These are phyloP conservation scores for Macrobrachium rosenbergii DNA, from an alignment of 1,140 invertebrate species.

Conservation along the genomic window DNA sequence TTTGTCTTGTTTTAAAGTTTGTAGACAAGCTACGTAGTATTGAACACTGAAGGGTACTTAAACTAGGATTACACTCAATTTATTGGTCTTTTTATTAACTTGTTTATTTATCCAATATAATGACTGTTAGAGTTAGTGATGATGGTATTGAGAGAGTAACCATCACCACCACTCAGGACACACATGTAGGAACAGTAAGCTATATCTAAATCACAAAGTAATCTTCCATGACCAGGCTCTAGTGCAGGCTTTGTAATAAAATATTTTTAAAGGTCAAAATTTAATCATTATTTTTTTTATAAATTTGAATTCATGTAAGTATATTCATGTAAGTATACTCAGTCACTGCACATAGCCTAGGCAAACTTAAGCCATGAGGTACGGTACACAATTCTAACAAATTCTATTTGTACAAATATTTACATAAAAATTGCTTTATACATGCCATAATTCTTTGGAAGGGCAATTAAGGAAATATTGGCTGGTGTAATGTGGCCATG, in stretches of 20 bases:
- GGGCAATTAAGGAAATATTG: constrained; percentile 15
- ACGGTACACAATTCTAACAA: constrained; percentile 58
- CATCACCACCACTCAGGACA: constrained; percentile 33
- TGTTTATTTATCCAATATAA: constrained; percentile 60
- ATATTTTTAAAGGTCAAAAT: neutral
- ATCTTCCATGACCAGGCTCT: constrained; percentile 55
- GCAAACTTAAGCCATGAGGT: constrained; percentile 53
- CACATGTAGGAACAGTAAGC: constrained; percentile 61
- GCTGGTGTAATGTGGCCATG: constrained; percentile 13
- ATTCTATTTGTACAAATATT: constrained; percentile 60
- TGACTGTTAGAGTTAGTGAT: constrained; percentile 48
- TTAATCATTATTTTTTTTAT: neutral
- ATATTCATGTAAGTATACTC: constrained; percentile 36
- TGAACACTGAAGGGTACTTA: no score
- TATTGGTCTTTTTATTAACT: constrained; percentile 59
- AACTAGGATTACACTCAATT: constrained; percentile 12
- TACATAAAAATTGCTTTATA: constrained; percentile 49
- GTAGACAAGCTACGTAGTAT: no score
- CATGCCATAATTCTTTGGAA: constrained; percentile 58
- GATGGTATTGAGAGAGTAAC: constrained; percentile 18
- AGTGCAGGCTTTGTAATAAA: constrained; percentile 39
- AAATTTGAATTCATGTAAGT: constrained; percentile 29
- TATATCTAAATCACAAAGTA: constrained; percentile 58
- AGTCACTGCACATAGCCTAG: constrained; percentile 45
- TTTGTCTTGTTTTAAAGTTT: no score